Percentiles rank a stretch among this genome's conserved stretches.
These are phyloP conservation scores for Leptura quadrifasciata DNA, from an alignment of 2,888 invertebrate genomes.

Conservation along the genomic window DNA sequence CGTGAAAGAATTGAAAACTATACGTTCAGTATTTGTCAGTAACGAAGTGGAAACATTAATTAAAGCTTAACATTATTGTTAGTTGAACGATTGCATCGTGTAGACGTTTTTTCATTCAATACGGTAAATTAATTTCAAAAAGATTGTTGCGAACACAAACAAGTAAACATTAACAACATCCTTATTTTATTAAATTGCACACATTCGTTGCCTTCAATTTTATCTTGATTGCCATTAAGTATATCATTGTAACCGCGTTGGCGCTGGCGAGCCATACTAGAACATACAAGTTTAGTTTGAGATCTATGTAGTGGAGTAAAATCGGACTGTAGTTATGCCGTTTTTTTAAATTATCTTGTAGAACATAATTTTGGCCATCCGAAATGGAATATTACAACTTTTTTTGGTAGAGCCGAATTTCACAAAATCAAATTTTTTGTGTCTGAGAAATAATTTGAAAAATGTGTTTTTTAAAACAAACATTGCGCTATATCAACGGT, in stretches of 20 bases:
- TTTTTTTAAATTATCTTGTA: too few relatives aligned
- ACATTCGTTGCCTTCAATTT: background rate
- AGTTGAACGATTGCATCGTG: background rate
- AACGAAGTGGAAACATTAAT: background rate
- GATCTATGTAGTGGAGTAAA: too few relatives aligned
- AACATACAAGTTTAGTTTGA: too few relatives aligned
- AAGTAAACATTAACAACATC: background rate
- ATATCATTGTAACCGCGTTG: background rate
- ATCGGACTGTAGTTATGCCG: too few relatives aligned
- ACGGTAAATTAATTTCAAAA: background rate
- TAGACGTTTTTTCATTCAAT: background rate
- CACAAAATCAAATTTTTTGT: too few relatives aligned
- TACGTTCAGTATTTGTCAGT: background rate
- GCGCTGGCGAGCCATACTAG: background rate
- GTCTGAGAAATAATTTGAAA: too few relatives aligned
- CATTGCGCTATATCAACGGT: too few relatives aligned
- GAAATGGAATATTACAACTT: too few relatives aligned
- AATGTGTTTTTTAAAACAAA: too few relatives aligned
- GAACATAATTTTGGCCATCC: too few relatives aligned
- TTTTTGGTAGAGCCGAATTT: too few relatives aligned
- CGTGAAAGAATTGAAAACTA: background rate
- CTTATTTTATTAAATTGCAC: constrained; percentile 1
- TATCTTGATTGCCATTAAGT: background rate
- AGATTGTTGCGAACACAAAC: background rate
- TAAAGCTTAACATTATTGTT: background rate